phyloP scores from a whole-genome alignment of 2,113 vertebrate species.

The Scortum barcoo region DNA sequence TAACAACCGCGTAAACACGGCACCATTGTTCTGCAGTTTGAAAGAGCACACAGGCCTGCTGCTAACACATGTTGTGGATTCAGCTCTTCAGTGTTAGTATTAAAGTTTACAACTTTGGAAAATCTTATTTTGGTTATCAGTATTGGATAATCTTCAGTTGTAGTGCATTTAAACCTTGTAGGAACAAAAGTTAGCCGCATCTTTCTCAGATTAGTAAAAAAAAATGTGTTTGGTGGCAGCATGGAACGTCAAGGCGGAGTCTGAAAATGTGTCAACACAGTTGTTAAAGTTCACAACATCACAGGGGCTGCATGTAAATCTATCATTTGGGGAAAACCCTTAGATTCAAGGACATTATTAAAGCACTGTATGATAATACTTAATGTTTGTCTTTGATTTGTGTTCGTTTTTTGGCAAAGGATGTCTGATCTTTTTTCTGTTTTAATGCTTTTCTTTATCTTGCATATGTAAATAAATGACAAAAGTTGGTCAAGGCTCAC shows the following conservation, averaged over 20 bases:
- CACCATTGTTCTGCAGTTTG: slow-evolving; percentile 19
- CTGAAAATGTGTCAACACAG: background rate
- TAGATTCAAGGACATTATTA: background rate
- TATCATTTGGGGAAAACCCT: background rate
- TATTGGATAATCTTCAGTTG: background rate
- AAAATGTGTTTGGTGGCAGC: background rate
- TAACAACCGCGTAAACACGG: slow-evolving; percentile 23
- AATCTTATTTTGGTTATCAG: background rate
- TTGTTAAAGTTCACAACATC: background rate
- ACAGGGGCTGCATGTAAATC: background rate
- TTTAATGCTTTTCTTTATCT: too few relatives aligned
- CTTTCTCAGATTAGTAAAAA: background rate
- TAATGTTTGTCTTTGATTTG: background rate
- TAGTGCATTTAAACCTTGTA: background rate
- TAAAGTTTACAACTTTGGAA: background rate
- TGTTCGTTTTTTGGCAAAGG: background rate
- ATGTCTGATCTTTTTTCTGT: background rate
- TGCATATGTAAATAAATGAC: too few relatives aligned
- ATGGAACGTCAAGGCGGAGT: background rate
- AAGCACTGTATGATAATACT: background rate
- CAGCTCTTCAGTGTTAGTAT: background rate
- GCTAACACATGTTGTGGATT: slow-evolving; percentile 6
- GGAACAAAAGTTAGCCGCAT: background rate
- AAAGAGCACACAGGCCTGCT: slow-evolving; percentile 6
- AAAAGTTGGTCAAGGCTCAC: background rate